Evolutionary conservation across 92 coral and sea anemone species (phyloP).

Genomic region (Epizoanthus ramosus): DNA sequence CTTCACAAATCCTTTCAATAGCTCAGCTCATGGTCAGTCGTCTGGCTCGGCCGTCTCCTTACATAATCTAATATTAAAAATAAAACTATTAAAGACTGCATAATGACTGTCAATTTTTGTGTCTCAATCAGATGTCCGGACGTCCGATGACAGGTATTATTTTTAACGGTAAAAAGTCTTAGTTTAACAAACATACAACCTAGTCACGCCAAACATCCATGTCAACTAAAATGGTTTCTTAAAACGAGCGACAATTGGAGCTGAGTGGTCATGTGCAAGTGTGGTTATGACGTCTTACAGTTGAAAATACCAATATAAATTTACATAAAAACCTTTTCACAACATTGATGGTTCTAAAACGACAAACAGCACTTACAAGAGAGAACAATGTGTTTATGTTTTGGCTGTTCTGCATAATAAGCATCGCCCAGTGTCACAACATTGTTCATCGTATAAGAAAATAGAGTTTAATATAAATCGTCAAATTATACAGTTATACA

Average conservation of each 20-base stretch:
- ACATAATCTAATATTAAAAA: background rate
- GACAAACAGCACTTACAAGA: constrained; percentile 12
- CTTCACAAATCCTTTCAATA: background rate
- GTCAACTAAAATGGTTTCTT: background rate
- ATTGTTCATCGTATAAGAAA: background rate
- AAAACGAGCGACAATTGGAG: background rate
- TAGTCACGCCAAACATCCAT: background rate
- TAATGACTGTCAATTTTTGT: too few relatives aligned
- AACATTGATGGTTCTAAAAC: constrained; percentile 1
- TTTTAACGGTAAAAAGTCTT: background rate
- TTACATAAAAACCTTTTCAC: background rate
- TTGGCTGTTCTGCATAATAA: constrained; percentile 11
- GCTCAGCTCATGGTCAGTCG: background rate
- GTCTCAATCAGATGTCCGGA: background rate
- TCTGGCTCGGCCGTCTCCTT: too few relatives aligned
- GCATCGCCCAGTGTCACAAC: background rate
- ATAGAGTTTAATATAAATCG: background rate
- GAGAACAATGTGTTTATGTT: constrained; percentile 5
- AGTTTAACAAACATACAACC: background rate
- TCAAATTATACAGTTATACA: background rate
- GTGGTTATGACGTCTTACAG: background rate
- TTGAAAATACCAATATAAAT: background rate
- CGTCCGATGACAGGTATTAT: background rate
- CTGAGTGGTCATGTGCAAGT: background rate
- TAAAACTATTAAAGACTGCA: too few relatives aligned